These are phyloP conservation scores for Cactoblastis cactorum DNA, from an alignment of 2,888 invertebrate genomes.

Conservation along the genomic window DNA sequence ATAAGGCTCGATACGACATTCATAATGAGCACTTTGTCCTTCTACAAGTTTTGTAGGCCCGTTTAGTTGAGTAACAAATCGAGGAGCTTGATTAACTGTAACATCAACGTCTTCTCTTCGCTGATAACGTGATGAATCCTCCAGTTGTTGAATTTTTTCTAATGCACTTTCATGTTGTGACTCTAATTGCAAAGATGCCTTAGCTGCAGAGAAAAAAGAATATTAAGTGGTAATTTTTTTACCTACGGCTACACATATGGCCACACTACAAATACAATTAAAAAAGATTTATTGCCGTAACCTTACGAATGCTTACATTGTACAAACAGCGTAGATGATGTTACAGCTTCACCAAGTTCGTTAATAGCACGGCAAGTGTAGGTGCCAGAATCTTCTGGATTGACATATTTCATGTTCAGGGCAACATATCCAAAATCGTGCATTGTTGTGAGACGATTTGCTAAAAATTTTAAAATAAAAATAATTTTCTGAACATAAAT, in stretches of 20 bases:
- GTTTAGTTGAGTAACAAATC: slow-evolving; percentile 91
- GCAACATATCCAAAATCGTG: slow-evolving; percentile 99
- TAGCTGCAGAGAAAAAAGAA: slow-evolving; percentile 79
- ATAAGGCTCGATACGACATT: slow-evolving; percentile 95
- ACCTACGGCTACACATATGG: background rate
- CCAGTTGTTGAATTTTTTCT: slow-evolving; percentile 91
- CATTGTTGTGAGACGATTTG: slow-evolving; percentile 95
- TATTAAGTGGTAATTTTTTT: slow-evolving; percentile 5
- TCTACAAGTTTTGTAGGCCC: slow-evolving; percentile 92
- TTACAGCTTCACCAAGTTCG: slow-evolving; percentile 96
- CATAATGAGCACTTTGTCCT: slow-evolving; percentile 94
- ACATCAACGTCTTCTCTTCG: slow-evolving; percentile 90
- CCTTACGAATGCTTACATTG: slow-evolving; percentile 87
- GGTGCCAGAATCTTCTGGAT: slow-evolving; percentile 97
- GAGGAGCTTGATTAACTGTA: slow-evolving; percentile 88
- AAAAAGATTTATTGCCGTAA: background rate
- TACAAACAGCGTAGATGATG: slow-evolving; percentile 93
- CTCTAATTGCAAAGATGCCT: slow-evolving; percentile 92
- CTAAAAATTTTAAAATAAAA: too few species aligned
- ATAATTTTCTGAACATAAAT: too few species aligned
- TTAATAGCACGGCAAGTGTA: slow-evolving; percentile 96
- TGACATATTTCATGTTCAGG: slow-evolving; percentile 94
- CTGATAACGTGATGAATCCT: slow-evolving; percentile 88
- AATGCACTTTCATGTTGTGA: slow-evolving; percentile 93
- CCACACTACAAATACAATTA: background rate